Percentiles rank a stretch among this genome's conserved stretches.
Evolutionary conservation across 2,113 vertebrate species (phyloP).

Genomic region (Nymphicus hollandicus): DNA sequence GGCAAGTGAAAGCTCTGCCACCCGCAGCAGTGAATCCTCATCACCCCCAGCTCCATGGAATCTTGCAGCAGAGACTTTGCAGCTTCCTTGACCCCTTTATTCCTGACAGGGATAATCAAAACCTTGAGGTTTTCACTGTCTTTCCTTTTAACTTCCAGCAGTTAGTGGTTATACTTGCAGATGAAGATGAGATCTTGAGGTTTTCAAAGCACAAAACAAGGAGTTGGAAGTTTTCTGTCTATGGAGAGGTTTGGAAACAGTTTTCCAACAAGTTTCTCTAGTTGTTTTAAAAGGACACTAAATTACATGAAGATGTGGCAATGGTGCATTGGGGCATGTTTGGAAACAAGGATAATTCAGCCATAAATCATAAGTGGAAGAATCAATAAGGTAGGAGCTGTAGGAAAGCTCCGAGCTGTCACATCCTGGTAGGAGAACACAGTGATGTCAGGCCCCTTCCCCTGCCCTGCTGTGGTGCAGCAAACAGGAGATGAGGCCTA

Average conservation of each 20-base stretch:
- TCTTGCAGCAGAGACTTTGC: neutral
- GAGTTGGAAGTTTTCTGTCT: neutral
- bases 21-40: accelerated
- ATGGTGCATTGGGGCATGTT: neutral
- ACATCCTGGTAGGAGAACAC: accelerated
- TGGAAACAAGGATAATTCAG: neutral
- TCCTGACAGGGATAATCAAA: neutral
- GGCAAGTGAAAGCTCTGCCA: neutral
- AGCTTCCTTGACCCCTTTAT: neutral
- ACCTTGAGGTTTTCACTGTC: neutral
- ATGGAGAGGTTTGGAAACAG: neutral
- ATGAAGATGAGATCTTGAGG: neutral
- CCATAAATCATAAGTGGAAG: neutral
- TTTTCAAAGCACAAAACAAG: neutral
- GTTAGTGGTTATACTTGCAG: neutral
- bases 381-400: neutral
- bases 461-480: neutral
- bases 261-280: neutral
- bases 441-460: neutral
- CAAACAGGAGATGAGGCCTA: neutral
- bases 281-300: neutral
- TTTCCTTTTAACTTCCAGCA: neutral
- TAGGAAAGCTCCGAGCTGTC: neutral
- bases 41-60: neutral
- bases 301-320: neutral